phyloP scores from a whole-genome alignment of 2,113 vertebrate genomes.

The Ascaphus truei region DNA sequence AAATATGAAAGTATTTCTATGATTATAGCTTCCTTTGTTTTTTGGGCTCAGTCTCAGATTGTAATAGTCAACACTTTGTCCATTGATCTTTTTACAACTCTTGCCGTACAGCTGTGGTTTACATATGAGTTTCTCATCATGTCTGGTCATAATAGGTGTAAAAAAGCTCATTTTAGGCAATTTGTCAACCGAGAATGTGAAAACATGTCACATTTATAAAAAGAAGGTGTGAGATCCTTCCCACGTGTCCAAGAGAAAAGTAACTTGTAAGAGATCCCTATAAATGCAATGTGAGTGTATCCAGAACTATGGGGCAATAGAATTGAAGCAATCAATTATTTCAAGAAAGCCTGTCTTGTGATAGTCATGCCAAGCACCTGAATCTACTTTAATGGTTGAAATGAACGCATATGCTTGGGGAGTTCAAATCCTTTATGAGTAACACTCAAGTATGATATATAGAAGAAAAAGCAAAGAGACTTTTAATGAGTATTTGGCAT shows the following conservation, averaged over 20 bases:
- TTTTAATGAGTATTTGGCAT: background rate
- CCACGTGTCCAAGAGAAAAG: conserved; percentile 14
- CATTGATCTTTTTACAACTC: conserved; percentile 17
- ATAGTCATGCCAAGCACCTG: conserved; percentile 55
- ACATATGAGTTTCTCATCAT: conserved; percentile 41
- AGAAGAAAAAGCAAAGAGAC: conserved; percentile 32
- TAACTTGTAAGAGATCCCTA: conserved; percentile 13
- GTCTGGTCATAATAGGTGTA: conserved; percentile 38
- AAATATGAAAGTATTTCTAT: background rate
- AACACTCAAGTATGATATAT: conserved; percentile 49
- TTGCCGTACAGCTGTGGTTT: conserved; percentile 40
- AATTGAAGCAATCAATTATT: conserved; percentile 44
- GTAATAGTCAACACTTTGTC: conserved; percentile 9
- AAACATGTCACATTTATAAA: conserved; percentile 51
- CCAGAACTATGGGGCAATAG: conserved; percentile 40
- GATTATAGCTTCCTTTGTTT: background rate
- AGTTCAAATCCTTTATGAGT: conserved; percentile 50
- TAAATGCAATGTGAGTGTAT: conserved; percentile 36
- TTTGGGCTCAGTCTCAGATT: conserved; percentile 10
- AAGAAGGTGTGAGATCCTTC: conserved; percentile 35
- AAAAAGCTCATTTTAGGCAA: conserved; percentile 48
- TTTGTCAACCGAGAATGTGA: conserved; percentile 52
- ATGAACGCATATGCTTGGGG: conserved; percentile 42
- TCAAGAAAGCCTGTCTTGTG: conserved; percentile 41
- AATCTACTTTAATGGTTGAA: conserved; percentile 53